phyloP scores from a whole-genome alignment of 2,113 vertebrate genomes.

The Neofelis nebulosa region DNA sequence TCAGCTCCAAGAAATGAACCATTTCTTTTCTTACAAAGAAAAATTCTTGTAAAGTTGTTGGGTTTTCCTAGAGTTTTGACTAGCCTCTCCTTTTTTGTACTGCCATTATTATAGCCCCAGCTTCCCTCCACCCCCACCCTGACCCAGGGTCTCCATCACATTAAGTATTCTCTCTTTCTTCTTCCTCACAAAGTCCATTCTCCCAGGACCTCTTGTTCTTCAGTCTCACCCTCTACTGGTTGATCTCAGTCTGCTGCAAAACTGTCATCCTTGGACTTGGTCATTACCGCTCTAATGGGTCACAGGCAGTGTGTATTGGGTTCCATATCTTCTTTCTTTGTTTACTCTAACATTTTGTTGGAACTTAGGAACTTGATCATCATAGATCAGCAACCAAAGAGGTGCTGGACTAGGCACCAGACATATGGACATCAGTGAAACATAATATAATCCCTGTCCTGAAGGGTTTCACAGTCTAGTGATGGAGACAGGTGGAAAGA shows the following conservation, averaged over 20 bases:
- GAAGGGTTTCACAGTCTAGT: neutral
- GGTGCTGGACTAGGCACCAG: neutral
- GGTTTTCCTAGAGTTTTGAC: constrained; percentile 20
- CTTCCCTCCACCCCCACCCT: rapidly evolving
- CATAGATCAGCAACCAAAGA: neutral
- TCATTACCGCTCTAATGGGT: neutral
- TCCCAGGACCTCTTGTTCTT: neutral
- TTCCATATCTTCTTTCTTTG: neutral
- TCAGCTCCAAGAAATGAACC: neutral
- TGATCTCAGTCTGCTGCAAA: neutral
- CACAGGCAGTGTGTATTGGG: neutral
- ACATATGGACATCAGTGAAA: neutral
- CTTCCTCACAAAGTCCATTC: neutral
- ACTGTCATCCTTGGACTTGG: neutral
- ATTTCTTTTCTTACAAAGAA: neutral
- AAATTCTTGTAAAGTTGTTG: neutral
- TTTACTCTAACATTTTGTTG: neutral
- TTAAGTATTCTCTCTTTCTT: neutral
- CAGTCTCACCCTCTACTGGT: neutral
- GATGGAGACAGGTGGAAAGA: neutral
- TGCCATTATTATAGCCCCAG: neutral
- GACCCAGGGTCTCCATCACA: too few relatives aligned
- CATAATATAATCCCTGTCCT: too few relatives aligned
- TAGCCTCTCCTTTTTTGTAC: neutral
- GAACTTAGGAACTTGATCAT: neutral